These are phyloP conservation scores for Conus ventricosus DNA, from an alignment of 1,140 invertebrate species.

Conservation along the genomic window DNA sequence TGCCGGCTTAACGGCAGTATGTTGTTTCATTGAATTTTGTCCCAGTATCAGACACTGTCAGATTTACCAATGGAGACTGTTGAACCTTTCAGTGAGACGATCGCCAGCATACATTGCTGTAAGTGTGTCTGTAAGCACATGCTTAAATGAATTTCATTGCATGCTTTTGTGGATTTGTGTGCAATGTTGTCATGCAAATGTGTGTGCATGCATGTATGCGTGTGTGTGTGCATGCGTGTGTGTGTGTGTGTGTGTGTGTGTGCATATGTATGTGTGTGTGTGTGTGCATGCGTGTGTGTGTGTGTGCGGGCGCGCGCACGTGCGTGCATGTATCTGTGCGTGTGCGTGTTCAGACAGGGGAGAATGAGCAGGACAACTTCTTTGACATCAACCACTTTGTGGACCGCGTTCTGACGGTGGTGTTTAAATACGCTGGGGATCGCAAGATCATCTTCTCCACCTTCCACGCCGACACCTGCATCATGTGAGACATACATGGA, in stretches of 20 bases:
- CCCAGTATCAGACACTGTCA: too few relatives aligned
- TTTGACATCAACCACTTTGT: conserved; percentile 94
- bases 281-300: not conserved
- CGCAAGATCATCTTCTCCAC: conserved; percentile 93
- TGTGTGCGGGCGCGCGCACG: not conserved
- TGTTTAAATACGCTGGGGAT: conserved; percentile 84
- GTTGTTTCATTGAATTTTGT: too few relatives aligned
- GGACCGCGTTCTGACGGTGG: conserved; percentile 88
- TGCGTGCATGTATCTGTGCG: not conserved
- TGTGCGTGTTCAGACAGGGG: conserved; percentile 51
- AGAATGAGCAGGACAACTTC: conserved; percentile 85
- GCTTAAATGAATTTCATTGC: too few relatives aligned
- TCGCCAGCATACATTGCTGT: too few relatives aligned
- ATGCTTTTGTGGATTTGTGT: not conserved
- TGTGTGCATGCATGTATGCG: not conserved
- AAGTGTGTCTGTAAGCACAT: too few relatives aligned
- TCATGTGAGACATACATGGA: conserved; percentile 80
- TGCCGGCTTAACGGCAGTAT: too few relatives aligned
- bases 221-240: not conserved
- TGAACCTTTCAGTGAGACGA: too few relatives aligned
- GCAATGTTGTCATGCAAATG: not conserved
- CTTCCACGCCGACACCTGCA: conserved; percentile 96
- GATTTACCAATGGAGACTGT: too few relatives aligned
- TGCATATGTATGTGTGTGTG: not conserved
- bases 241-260: not conserved